phyloP scores from a whole-genome alignment of 2,888 invertebrate species.

The Caenorhabditis uteleia region DNA sequence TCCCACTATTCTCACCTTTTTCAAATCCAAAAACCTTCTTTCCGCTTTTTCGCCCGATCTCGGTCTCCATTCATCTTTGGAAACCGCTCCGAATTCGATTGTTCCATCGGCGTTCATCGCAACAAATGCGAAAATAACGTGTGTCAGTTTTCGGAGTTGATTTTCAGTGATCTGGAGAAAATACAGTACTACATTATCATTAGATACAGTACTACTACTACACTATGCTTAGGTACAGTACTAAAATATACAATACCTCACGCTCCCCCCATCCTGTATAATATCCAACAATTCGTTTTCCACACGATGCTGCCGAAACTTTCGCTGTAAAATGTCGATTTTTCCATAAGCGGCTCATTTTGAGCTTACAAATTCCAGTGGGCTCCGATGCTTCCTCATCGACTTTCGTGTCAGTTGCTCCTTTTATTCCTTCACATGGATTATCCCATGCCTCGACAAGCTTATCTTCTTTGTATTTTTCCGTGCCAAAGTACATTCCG shows the following conservation, averaged over 20 bases:
- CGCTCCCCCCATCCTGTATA: conserved; percentile 52
- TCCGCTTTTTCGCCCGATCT: conserved; percentile 25
- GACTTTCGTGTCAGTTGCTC: background rate
- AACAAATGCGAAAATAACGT: conserved; percentile 52
- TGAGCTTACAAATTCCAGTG: conserved; percentile 7
- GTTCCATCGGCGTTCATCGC: conserved; percentile 42
- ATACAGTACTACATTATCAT: no score
- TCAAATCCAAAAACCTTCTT: conserved; percentile 37
- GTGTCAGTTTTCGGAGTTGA: conserved; percentile 42
- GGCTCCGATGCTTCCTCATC: conserved; percentile 10
- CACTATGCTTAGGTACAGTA: no score
- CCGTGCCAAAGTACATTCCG: conserved; percentile 35
- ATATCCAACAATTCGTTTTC: conserved; percentile 54
- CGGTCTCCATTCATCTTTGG: conserved; percentile 27
- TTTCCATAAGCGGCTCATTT: background rate
- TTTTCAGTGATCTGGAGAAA: conserved; percentile 35
- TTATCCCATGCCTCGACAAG: conserved; percentile 15
- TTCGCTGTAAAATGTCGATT: conserved; percentile 1
- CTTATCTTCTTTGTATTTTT: conserved; percentile 16
- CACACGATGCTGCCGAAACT: conserved; percentile 25
- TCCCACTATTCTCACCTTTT: conserved; percentile 2
- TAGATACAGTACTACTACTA: no score
- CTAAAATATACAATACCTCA: no score
- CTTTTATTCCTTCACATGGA: conserved; percentile 8
- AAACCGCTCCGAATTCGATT: conserved; percentile 35